Conservation (phyloP, 1,140 invertebrate species). For the Asobara japonica region DNA sequence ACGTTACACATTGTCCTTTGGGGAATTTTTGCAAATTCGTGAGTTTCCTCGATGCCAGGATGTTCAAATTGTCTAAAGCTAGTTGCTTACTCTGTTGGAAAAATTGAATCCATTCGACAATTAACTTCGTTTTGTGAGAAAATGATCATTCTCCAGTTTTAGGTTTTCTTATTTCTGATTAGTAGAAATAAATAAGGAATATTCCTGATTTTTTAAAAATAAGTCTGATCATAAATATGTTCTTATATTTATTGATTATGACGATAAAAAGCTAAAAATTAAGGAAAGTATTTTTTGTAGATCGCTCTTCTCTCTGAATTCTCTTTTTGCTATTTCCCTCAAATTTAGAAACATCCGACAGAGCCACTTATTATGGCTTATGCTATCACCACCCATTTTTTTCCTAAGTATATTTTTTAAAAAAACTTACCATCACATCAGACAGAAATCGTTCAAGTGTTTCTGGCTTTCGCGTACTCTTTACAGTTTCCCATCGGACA, state of each 20-base stretch:
- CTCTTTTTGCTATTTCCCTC: too few relatives aligned
- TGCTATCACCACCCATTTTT: too few relatives aligned
- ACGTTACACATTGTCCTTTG: background rate
- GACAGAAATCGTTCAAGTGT: constrained; percentile 46
- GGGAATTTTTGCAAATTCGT: constrained; percentile 17
- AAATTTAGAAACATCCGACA: too few relatives aligned
- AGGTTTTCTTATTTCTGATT: too few relatives aligned
- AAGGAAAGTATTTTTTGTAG: too few relatives aligned
- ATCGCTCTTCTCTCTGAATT: too few relatives aligned
- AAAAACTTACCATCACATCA: constrained; percentile 44
- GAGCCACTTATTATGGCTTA: too few relatives aligned
- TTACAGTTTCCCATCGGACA: constrained; percentile 48
- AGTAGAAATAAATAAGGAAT: too few relatives aligned
- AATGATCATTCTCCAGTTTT: too few relatives aligned
- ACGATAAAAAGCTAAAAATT: too few relatives aligned
- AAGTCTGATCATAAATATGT: background rate
- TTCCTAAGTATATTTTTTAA: background rate
- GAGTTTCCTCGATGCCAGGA: constrained; percentile 40
- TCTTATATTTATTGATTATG: too few relatives aligned
- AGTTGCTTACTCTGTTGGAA: constrained; percentile 50
- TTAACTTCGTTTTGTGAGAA: background rate
- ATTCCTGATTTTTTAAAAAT: too few relatives aligned
- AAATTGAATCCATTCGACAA: constrained; percentile 5
- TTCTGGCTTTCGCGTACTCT: constrained; percentile 43
- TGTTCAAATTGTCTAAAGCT: constrained; percentile 47